phyloP scores from a whole-genome alignment of 2,888 invertebrate species.

The Notocelia uddmanniana region DNA sequence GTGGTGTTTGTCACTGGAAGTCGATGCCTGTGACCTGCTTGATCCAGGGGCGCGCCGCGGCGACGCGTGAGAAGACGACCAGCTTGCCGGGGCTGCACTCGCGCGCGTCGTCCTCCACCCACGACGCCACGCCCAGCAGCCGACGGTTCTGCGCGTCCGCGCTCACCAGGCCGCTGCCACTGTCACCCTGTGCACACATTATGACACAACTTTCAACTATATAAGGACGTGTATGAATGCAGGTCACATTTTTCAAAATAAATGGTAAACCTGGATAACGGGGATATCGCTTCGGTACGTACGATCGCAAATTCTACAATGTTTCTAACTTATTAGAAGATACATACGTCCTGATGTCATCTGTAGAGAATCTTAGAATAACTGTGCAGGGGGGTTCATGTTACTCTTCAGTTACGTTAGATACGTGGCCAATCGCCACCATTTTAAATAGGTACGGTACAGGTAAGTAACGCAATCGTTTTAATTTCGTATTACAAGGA shows the following conservation, averaged over 20 bases:
- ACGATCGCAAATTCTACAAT: too few relatives aligned
- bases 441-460: not conserved
- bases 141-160: slow-evolving; percentile 55
- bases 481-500: not conserved
- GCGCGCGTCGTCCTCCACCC: slow-evolving; percentile 76
- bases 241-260: too few relatives aligned
- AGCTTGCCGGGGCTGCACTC: slow-evolving; percentile 69
- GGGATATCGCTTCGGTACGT: too few relatives aligned
- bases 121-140: slow-evolving; percentile 75
- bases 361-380: too few relatives aligned
- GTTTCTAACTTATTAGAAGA: too few relatives aligned
- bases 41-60: slow-evolving; percentile 72
- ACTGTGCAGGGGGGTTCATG: too few relatives aligned
- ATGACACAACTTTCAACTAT: too few relatives aligned
- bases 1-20: slow-evolving; percentile 49
- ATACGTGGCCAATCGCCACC: too few relatives aligned
- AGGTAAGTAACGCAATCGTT: not conserved
- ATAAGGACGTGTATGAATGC: too few relatives aligned
- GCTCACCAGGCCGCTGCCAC: slow-evolving; percentile 76
- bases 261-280: too few relatives aligned
- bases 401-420: too few relatives aligned
- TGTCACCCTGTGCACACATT: slow-evolving; percentile 70
- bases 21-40: slow-evolving; percentile 62
- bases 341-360: too few relatives aligned
- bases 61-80: slow-evolving; percentile 73